phyloP scores from a whole-genome alignment of 2,888 invertebrate genomes.

The Agrotis clavis region DNA sequence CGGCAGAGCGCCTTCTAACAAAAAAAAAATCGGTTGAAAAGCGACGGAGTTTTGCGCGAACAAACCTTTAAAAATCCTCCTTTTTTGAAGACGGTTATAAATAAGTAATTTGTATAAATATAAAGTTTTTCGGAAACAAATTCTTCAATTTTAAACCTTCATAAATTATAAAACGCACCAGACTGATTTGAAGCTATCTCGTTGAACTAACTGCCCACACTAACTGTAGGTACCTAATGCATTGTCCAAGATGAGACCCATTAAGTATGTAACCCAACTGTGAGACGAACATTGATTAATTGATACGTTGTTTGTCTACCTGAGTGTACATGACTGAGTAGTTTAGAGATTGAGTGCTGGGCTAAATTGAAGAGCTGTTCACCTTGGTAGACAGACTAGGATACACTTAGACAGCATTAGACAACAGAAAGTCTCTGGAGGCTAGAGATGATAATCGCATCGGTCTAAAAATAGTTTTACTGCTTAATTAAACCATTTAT shows the following conservation, averaged over 20 bases:
- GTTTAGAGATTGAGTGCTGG: conserved; percentile 3
- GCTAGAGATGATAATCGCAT: too few relatives aligned
- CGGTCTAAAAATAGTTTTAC: too few relatives aligned
- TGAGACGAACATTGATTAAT: conserved; percentile 48
- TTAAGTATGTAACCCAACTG: conserved; percentile 24
- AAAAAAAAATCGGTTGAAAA: too few relatives aligned
- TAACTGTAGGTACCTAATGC: neutral
- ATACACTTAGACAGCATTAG: neutral
- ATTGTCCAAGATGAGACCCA: conserved; percentile 30
- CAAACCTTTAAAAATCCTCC: too few relatives aligned
- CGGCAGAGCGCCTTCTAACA: too few relatives aligned
- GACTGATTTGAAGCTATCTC: neutral
- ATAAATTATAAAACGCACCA: neutral
- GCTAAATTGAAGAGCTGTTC: neutral
- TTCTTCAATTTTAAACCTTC: neutral
- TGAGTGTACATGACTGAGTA: conserved; percentile 27
- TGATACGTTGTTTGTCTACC: conserved; percentile 29
- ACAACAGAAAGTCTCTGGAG: too few relatives aligned
- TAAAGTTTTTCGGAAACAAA: too few relatives aligned
- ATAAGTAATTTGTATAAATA: too few relatives aligned
- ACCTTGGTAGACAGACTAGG: neutral
- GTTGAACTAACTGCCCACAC: conserved; percentile 1
- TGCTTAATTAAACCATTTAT: too few relatives aligned
- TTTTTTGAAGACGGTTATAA: too few relatives aligned
- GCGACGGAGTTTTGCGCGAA: too few relatives aligned